Conservation (phyloP, 2,888 invertebrate genomes). For the Crepidodera aurea region DNA sequence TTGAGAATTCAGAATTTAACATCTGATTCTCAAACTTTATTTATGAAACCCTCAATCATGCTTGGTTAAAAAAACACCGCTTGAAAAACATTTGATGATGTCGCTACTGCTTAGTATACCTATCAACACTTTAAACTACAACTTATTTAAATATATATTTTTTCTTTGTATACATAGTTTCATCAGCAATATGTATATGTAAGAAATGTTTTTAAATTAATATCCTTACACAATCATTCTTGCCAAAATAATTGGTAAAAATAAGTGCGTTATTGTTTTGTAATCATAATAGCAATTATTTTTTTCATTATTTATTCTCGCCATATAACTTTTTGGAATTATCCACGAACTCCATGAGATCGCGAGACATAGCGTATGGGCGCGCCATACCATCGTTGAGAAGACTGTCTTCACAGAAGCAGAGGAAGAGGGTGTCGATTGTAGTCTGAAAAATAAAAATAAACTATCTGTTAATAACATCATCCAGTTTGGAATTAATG, state of each 20-base stretch:
- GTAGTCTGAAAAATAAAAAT: constrained; percentile 23
- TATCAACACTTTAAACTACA: background rate
- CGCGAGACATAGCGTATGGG: constrained; percentile 50
- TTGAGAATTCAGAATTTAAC: no score
- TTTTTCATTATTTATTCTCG: constrained; percentile 29
- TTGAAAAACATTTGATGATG: no score
- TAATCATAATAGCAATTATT: no score
- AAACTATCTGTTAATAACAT: no score
- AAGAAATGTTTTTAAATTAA: background rate
- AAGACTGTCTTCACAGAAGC: constrained; percentile 47
- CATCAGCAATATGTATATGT: background rate
- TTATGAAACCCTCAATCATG: no score
- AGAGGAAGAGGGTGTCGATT: constrained; percentile 2
- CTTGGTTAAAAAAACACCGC: no score
- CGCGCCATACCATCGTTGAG: constrained; percentile 50
- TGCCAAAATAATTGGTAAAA: background rate
- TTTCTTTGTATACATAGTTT: background rate
- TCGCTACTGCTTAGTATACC: background rate
- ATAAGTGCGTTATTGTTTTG: background rate
- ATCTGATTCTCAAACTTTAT: no score
- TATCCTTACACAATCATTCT: background rate
- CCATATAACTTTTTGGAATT: constrained; percentile 9
- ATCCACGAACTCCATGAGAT: constrained; percentile 40
- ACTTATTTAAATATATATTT: background rate
- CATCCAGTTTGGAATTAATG: no score